Conservation (phyloP, 2,888 invertebrate genomes). For the Chaetoderma sp. region DNA sequence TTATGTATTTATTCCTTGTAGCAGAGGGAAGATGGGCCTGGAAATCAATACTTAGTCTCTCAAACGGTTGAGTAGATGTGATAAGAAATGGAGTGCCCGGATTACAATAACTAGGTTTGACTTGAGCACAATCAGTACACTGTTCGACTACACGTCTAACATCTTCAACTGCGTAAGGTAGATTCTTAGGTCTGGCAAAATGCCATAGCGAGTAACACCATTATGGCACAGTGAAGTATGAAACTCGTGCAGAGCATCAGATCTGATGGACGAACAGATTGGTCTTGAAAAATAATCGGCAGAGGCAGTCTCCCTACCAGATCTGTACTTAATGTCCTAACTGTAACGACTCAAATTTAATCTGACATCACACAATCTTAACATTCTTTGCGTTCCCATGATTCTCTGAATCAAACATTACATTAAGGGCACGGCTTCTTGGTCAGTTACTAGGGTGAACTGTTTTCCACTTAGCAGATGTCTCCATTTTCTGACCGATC, state of each 20-base stretch:
- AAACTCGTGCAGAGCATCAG: too few relatives aligned
- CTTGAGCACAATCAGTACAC: conserved; percentile 19
- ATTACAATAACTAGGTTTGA: conserved; percentile 27
- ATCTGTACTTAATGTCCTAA: conserved; percentile 32
- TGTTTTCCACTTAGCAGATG: conserved; percentile 23
- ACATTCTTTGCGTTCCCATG: conserved; percentile 34
- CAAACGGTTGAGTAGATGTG: conserved; percentile 38
- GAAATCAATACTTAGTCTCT: conserved; percentile 40
- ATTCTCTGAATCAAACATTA: conserved; percentile 25
- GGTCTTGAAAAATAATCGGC: conserved; percentile 26
- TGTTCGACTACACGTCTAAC: not conserved
- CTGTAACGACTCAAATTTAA: conserved; percentile 30
- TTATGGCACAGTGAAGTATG: conserved; percentile 17
- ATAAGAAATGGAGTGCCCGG: conserved; percentile 16
- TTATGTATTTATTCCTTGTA: conserved; percentile 33
- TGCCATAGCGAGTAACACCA: conserved; percentile 24
- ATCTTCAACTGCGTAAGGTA: conserved; percentile 21
- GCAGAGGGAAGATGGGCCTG: conserved; percentile 37
- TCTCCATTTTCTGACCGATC: conserved; percentile 24
- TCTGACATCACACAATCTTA: conserved; percentile 34
- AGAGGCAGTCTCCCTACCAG: conserved; percentile 23
- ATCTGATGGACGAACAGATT: not conserved
- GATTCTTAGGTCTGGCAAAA: conserved; percentile 19
- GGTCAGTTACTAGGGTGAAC: conserved; percentile 38
- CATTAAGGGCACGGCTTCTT: conserved; percentile 33